Evolutionary conservation across 2,888 invertebrate species (phyloP), one percentile per base, ranked within the genome.

Genomic region (Andrena fulva): DNA sequence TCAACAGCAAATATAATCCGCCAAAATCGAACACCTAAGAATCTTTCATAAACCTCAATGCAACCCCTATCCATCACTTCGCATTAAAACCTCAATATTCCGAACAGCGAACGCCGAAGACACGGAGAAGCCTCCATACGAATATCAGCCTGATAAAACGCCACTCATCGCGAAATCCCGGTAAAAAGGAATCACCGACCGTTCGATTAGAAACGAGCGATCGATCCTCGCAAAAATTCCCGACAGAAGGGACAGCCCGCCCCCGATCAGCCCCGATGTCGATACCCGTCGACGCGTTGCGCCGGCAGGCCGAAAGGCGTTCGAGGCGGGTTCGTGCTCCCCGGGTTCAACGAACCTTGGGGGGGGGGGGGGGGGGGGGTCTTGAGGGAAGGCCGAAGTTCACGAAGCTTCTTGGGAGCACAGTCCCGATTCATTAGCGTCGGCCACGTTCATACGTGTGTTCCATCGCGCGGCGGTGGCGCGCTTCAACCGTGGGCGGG

Each of bases 381-480:
- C 73, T 83, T 70, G 73, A 74, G 77, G 83, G 83, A 78, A 78
- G 62, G 63, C 64, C 84, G 71, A 78, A 75, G 83, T 83, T 78
- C 75, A 59, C 67, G 84, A 70, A 70, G 74, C 78, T 74, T 12
- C 83, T 83, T 68, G 75, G 78, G 77, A 79, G 84, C 67, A 74
- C 74, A 77, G 77, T 80, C 80, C 84, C 70, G 84, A 84, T 85
- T 85, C 85, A 84, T 85, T 84, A 84, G 77, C 77, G 54, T 59
- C 77, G 59, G 20, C 76, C 60, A 33, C 83, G 83, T 66, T 82
- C 73, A 67, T 82, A 78, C 82, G 78, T 82, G 74, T 69, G 52
- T 69, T 52, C 20, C 68, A 20, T 16, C 50, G 20, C 31, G 20
- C 54, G 56, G 24, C 24, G 50, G 75, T 50, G 50, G 16, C 31